Evolutionary conservation across 1,140 invertebrate genomes (phyloP), one percentile per base, ranked within the genome.

Genomic region (Augochlora pura): DNA sequence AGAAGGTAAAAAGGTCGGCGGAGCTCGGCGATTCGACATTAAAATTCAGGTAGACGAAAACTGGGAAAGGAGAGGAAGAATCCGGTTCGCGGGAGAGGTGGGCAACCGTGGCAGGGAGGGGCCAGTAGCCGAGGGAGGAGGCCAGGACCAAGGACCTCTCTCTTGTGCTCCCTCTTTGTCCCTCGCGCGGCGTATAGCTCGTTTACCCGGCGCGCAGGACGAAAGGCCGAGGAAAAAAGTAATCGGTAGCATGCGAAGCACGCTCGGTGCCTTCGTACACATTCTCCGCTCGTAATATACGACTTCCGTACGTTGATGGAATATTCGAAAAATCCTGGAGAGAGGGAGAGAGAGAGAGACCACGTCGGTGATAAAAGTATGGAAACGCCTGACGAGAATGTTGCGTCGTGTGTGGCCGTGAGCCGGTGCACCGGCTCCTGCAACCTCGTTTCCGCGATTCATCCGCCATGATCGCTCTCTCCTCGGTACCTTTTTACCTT

Each of bases 291-390:
- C 52, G 87, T 89, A 88, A 88, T 90, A 90, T 91, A 91, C 87
- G 90, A 87, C 85, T 88, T 86, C 75, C 82, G 87, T 91, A 91
- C 89, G 90, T 88, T 90, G 90, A 90, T 90, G 90, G 90, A 91
- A 91, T 91, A 91, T 91, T 90, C 84, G 89, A 91, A 88, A 91
- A 91, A 91, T 91, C 85, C 85, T 70, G 80, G 49, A 46, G 49
- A 52, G 49, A 52, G 49, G 14, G 49, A 52, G 5, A 18, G 49
- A 52, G 49, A 2, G 49, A 54, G 18, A 57, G 81, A 77, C 38
- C 21, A 81, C 81, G 60, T 71, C 73, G 68, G 70, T 76, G 86
- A 87, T 90, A 88, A 88, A 86, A 86, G 77, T 83, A 88, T 87
- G 78, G 80, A 87, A 90, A 87, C 71, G 21, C 18, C n/a, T 57